Evolutionary conservation across 2,888 invertebrate species (phyloP), one percentile per base, ranked within the genome.

Genomic region (Acrocyrtus sp.): DNA sequence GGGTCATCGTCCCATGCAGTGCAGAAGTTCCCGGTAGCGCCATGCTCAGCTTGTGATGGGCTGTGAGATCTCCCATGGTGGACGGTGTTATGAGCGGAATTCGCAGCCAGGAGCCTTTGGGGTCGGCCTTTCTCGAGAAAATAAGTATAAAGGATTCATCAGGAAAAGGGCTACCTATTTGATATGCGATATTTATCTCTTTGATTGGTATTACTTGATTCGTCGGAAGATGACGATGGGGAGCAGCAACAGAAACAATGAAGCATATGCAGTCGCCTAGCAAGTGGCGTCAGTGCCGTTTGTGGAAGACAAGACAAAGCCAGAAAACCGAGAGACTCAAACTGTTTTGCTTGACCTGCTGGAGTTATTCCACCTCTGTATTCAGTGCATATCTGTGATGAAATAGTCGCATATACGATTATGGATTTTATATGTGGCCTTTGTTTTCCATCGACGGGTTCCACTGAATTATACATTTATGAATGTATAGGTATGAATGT

Each of bases 1-100:
- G 81, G 81, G 57, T 81, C 81, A 27, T 81, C 80, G 43, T 81
- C 79, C 81, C 81, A 81, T 8, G 78, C 72, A 4, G 68, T 78
- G 57, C 81, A 79, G 26, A 77, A 60, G 21, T 41, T 29, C 60
- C 57, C 15, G 58, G 34, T 1, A 39, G 56, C 15, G 41, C 43
- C 41, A n/a, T 34, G 34, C 5, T 17, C 50, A 51, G 62, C 19
- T n/a, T 63, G 26, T 19, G 56, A 39, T n/a, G 65, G 27, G n/a
- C 45, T 47, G 6, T 56, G 54, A 12, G 34, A 5, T 34, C 50
- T 21, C 15, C 50, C 10, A 22, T 50, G 50, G n/a, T n/a, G n/a
- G n/a, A n/a, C n/a, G n/a, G n/a, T n/a, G 15, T 50, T 19, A 15
- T 22, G 19, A 15, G 5, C 6, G 5, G 34, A 34, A 34, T 8